These are phyloP conservation scores for Trichonephila clavipes DNA, from an alignment of 1,140 invertebrate genomes.

Conservation along the genomic window DNA sequence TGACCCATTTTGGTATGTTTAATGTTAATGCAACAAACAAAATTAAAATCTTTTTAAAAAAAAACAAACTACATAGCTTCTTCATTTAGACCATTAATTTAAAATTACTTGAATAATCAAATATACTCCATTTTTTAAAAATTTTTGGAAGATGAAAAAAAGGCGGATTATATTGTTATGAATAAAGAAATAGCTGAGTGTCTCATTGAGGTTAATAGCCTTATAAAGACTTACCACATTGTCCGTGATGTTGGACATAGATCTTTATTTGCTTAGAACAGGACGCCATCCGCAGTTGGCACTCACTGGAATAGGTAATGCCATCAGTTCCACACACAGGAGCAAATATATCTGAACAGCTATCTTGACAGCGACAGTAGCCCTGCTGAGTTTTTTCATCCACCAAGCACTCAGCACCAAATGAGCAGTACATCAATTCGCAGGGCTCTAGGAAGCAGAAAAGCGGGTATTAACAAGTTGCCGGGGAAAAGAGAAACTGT, in stretches of 20 bases:
- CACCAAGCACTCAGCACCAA: slow-evolving; percentile 88
- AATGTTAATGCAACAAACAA: no score
- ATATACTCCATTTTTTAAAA: no score
- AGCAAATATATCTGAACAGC: slow-evolving; percentile 81
- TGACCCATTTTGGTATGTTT: no score
- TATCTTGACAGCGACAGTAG: slow-evolving; percentile 86
- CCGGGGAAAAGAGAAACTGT: no score
- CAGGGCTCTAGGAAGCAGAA: slow-evolving; percentile 85
- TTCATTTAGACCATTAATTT: no score
- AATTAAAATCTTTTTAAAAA: no score
- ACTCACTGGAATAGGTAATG: slow-evolving; percentile 90
- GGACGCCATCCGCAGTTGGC: slow-evolving; percentile 87
- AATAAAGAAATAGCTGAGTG: no score
- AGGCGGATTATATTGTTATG: no score
- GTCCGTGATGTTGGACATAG: slow-evolving; percentile 87
- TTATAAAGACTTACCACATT: slow-evolving; percentile 86
- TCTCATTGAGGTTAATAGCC: no score
- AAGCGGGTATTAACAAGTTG: background rate
- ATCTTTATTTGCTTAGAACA: slow-evolving; percentile 88
- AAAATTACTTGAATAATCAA: no score
- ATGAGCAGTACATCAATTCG: slow-evolving; percentile 89
- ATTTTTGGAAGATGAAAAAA: no score
- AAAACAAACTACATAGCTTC: no score
- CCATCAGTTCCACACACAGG: slow-evolving; percentile 91
- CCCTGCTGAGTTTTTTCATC: slow-evolving; percentile 85